phyloP scores from a whole-genome alignment of 2,888 invertebrate species.

The Drosophila macrospina region DNA sequence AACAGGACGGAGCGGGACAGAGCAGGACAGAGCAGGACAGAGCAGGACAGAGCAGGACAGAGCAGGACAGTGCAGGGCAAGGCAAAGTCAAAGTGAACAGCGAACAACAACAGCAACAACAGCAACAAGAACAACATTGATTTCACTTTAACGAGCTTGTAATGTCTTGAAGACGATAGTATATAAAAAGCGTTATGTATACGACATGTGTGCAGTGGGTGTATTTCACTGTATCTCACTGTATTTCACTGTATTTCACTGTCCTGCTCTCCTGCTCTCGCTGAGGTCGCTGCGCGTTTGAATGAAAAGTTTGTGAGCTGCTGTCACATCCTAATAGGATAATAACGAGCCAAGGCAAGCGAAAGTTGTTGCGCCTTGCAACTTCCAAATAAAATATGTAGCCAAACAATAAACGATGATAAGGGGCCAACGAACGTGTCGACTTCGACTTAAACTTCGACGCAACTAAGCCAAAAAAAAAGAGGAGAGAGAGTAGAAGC shows the following conservation, averaged over 20 bases:
- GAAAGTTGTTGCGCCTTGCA: constrained; percentile 79
- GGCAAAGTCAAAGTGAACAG: constrained; percentile 46
- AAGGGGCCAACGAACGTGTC: constrained; percentile 77
- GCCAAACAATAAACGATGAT: constrained; percentile 76
- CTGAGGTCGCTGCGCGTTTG: constrained; percentile 41
- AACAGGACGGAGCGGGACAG: constrained; percentile 5
- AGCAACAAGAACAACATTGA: constrained; percentile 69
- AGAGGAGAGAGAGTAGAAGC: not conserved
- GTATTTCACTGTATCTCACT: constrained; percentile 12
- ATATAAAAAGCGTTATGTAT: constrained; percentile 77
- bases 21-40: constrained; percentile 1
- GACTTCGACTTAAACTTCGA: constrained; percentile 42
- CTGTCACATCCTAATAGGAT: constrained; percentile 81
- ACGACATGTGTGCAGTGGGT: constrained; percentile 65
- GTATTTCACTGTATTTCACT: constrained; percentile 10
- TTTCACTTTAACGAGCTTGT: constrained; percentile 81
- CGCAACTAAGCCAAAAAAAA: constrained; percentile 16
- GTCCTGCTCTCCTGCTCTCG: constrained; percentile 23
- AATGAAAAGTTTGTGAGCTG: constrained; percentile 75
- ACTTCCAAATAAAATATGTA: constrained; percentile 70
- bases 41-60: constrained; percentile 20
- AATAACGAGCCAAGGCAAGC: constrained; percentile 73
- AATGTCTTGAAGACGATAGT: constrained; percentile 77
- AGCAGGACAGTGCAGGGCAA: constrained; percentile 1
- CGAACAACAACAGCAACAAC: constrained; percentile 58